Evolutionary conservation across 2,888 invertebrate genomes (phyloP).

Genomic region (Spodoptera littoralis): DNA sequence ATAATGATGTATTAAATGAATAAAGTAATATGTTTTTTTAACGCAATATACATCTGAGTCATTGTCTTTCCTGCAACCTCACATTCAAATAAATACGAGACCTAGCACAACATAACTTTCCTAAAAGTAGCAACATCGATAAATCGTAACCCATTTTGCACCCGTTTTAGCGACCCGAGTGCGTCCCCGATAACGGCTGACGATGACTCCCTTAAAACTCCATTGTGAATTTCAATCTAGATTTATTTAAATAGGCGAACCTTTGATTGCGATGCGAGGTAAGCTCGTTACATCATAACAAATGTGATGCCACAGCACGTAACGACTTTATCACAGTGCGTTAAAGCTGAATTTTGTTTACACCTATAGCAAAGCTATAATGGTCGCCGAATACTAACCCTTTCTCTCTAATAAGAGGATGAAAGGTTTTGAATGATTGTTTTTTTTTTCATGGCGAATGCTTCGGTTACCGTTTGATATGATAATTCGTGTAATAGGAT

Average conservation of each 20-base stretch:
- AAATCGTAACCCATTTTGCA: conserved; percentile 47
- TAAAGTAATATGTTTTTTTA: too few relatives aligned
- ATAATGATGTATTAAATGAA: too few relatives aligned
- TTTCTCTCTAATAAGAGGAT: conserved; percentile 84
- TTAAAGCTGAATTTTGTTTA: conserved; percentile 62
- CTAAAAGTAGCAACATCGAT: conserved; percentile 33
- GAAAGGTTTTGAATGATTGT: conserved; percentile 83
- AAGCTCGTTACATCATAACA: conserved; percentile 75
- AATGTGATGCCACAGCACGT: conserved; percentile 48
- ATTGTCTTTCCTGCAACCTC: conserved; percentile 4
- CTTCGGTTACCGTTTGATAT: conserved; percentile 84
- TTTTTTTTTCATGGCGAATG: conserved; percentile 78
- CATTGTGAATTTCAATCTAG: conserved; percentile 81
- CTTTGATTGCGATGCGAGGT: conserved; percentile 81
- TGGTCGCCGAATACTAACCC: conserved; percentile 72
- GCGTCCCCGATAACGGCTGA: conserved; percentile 56
- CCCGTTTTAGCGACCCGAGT: conserved; percentile 43
- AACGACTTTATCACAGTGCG: conserved; percentile 43
- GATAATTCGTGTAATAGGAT: conserved; percentile 85
- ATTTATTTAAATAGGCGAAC: conserved; percentile 84
- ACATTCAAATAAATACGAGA: conserved; percentile 31
- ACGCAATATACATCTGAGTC: too few relatives aligned
- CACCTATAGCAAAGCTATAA: conserved; percentile 30
- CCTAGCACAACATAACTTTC: conserved; percentile 39
- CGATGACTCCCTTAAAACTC: conserved; percentile 66